Evolutionary conservation across 2,113 vertebrate genomes (phyloP).

Genomic region (Nerophis ophidion): DNA sequence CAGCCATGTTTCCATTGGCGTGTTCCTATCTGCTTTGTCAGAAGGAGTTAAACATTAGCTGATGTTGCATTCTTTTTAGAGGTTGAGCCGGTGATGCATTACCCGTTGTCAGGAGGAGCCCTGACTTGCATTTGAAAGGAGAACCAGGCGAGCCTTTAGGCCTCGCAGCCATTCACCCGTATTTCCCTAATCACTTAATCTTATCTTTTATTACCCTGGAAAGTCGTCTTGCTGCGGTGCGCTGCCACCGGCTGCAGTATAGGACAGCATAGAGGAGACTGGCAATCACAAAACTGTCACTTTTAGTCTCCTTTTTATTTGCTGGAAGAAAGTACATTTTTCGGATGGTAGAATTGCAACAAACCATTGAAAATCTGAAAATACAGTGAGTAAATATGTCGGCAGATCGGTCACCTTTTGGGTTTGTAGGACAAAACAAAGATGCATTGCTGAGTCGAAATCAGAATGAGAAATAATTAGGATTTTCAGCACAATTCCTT

Average conservation of each 20-base stretch:
- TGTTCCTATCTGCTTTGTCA: slow-evolving; percentile 28
- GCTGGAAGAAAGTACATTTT: slow-evolving; percentile 42
- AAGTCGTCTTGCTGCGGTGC: slow-evolving; percentile 40
- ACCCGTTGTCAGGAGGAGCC: slow-evolving; percentile 33
- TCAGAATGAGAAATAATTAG: not conserved
- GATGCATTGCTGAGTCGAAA: not conserved
- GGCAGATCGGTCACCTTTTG: too few relatives aligned
- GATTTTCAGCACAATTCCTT: too few relatives aligned
- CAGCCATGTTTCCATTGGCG: slow-evolving; percentile 19
- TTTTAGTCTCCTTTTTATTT: slow-evolving; percentile 33
- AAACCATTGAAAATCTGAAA: slow-evolving; percentile 24
- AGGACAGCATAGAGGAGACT: slow-evolving; percentile 35
- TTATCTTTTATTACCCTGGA: slow-evolving; percentile 62
- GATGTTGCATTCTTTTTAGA: slow-evolving; percentile 10
- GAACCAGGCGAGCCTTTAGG: slow-evolving; percentile 30
- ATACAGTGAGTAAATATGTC: slow-evolving; percentile 24
- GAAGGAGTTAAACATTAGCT: slow-evolving; percentile 19
- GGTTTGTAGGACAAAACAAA: not conserved
- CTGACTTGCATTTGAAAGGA: slow-evolving; percentile 37
- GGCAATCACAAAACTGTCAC: slow-evolving; percentile 38
- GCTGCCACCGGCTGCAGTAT: slow-evolving; percentile 43
- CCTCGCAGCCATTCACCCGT: slow-evolving; percentile 47
- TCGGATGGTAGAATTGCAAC: slow-evolving; percentile 11
- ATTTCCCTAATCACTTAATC: slow-evolving; percentile 66
- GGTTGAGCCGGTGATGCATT: slow-evolving; percentile 44